Conservation (phyloP, 2,113 vertebrate species). For the Seriola dumerili region DNA sequence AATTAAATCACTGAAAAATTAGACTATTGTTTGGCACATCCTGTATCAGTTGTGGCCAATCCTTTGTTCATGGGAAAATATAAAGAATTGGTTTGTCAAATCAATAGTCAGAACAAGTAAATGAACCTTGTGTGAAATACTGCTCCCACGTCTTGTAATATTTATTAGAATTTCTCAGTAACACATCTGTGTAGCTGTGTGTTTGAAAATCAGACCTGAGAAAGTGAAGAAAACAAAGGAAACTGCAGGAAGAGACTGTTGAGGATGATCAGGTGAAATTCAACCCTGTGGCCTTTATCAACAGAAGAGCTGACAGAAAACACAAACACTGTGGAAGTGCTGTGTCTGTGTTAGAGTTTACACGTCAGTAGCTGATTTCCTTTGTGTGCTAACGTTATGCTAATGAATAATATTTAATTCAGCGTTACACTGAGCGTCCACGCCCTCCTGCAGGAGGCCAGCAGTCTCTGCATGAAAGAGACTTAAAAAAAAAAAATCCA, state of each 20-base stretch:
- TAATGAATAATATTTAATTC: slow-evolving; percentile 57
- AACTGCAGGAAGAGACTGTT: not conserved
- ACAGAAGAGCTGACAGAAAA: not conserved
- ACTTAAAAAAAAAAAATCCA: not conserved
- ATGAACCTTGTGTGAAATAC: not conserved
- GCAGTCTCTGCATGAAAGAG: not conserved
- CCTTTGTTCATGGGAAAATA: slow-evolving; percentile 23
- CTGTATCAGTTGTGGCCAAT: not conserved
- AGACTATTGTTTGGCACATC: not conserved
- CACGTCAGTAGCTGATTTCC: slow-evolving; percentile 21
- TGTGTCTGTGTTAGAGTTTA: not conserved
- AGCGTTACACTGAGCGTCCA: slow-evolving; percentile 29
- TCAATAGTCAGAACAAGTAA: slow-evolving; percentile 6
- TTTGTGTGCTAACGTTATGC: slow-evolving; percentile 46
- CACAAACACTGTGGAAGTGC: not conserved
- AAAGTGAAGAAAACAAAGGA: not conserved
- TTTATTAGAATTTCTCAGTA: not conserved
- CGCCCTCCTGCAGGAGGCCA: slow-evolving; percentile 46
- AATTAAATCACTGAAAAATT: not conserved
- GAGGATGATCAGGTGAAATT: not conserved
- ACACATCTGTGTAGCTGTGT: not conserved
- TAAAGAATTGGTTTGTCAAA: not conserved
- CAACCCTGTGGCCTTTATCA: not conserved
- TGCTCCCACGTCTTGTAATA: not conserved
- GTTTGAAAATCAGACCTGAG: not conserved